Conservation (phyloP, 2,888 invertebrate genomes). For the Drosophila rellima region DNA sequence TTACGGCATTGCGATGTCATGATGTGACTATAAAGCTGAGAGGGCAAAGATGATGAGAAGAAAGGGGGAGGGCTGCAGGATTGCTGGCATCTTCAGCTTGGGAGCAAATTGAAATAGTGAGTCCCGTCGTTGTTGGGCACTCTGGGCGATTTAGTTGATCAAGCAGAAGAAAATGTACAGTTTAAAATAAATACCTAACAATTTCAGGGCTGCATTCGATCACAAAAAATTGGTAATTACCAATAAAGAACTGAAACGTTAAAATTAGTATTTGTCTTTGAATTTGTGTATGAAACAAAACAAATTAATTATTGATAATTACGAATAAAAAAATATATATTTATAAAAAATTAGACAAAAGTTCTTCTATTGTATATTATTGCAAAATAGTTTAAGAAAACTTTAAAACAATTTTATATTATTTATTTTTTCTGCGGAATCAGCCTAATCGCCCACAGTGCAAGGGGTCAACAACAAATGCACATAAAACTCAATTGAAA, state of each 20-base stretch:
- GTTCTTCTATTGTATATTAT: too few species aligned
- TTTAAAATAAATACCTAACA: too few species aligned
- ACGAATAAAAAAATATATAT: too few species aligned
- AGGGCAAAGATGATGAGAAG: background rate
- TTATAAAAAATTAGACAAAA: too few species aligned
- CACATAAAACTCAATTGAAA: conserved; percentile 75
- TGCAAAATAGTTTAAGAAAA: background rate
- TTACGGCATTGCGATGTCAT: conserved; percentile 65
- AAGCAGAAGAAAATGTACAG: background rate
- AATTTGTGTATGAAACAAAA: too few species aligned
- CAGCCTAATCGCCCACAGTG: background rate
- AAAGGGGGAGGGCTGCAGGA: background rate
- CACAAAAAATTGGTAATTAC: too few species aligned
- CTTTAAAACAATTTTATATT: background rate
- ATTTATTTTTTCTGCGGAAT: background rate
- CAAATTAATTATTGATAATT: too few species aligned
- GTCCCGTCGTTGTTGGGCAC: conserved; percentile 40
- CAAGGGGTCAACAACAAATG: conserved; percentile 59
- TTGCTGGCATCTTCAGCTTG: conserved; percentile 59
- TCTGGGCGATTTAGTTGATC: background rate
- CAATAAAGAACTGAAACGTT: too few species aligned
- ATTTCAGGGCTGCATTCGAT: too few species aligned
- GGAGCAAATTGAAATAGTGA: conserved; percentile 69
- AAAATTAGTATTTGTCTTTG: too few species aligned
- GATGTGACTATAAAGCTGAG: conserved; percentile 59